Evolutionary conservation across 2,888 invertebrate genomes (phyloP).

Genomic region (Phoenoteleia sp.): DNA sequence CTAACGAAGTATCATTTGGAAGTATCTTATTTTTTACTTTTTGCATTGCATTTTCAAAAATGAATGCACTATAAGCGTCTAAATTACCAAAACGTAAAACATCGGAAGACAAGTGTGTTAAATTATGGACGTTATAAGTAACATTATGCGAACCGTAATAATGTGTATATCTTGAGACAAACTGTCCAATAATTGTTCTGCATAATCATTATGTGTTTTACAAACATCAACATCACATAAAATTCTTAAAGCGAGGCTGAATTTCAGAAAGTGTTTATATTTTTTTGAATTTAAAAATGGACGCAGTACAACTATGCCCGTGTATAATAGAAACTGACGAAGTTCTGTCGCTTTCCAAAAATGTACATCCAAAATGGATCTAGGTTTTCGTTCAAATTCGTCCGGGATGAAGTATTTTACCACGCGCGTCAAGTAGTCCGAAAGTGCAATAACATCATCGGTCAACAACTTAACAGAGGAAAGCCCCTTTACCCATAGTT

Average conservation of each 20-base stretch:
- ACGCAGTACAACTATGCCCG: neutral
- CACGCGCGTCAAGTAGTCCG: neutral
- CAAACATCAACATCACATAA: constrained; percentile 11
- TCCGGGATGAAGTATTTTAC: neutral
- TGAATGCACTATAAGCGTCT: constrained; percentile 28
- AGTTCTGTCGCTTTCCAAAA: constrained; percentile 76
- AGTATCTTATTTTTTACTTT: constrained; percentile 20
- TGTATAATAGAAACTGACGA: neutral
- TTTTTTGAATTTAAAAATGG: neutral
- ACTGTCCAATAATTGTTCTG: constrained; percentile 34
- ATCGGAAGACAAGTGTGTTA: constrained; percentile 74
- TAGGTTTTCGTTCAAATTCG: constrained; percentile 11
- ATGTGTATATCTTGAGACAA: constrained; percentile 27
- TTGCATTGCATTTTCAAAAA: constrained; percentile 20
- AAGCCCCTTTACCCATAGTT: neutral
- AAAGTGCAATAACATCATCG: neutral
- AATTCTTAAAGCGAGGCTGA: constrained; percentile 69
- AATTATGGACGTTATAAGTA: constrained; percentile 77
- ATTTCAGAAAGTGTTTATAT: constrained; percentile 70
- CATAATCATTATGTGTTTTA: constrained; percentile 6
- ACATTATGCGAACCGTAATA: constrained; percentile 71
- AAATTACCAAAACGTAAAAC: constrained; percentile 22
- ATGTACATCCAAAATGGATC: neutral
- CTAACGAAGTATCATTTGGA: constrained; percentile 9
- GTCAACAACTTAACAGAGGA: neutral